Conservation (phyloP, 2,888 invertebrate species). For the Desoria tigrina region DNA sequence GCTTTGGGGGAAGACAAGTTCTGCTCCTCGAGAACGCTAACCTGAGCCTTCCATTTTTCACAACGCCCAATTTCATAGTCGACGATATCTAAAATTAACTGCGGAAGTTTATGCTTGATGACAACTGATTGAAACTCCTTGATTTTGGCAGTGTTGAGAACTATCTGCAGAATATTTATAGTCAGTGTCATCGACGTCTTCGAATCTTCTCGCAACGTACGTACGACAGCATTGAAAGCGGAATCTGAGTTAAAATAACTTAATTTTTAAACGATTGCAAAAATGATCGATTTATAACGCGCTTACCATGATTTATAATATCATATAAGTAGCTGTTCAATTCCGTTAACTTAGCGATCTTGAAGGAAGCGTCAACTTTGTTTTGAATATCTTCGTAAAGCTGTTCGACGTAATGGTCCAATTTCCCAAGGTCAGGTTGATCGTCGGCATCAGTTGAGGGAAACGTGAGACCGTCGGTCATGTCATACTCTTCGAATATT, state of each 20-base stretch:
- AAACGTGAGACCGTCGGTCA: not conserved
- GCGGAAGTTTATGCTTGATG: conserved; percentile 29
- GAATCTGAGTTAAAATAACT: conserved; percentile 22
- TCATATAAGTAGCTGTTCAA: conserved; percentile 24
- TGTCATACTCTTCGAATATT: conserved; percentile 39
- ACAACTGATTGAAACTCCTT: conserved; percentile 38
- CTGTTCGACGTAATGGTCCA: conserved; percentile 41
- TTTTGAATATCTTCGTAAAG: conserved; percentile 39
- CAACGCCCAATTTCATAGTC: conserved; percentile 36
- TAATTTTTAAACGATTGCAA: not conserved
- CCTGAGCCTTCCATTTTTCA: conserved; percentile 41
- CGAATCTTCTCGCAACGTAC: conserved; percentile 40
- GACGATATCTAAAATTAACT: conserved; percentile 29
- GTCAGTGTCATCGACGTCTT: conserved; percentile 30
- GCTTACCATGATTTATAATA: conserved; percentile 37
- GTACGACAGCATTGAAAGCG: conserved; percentile 40
- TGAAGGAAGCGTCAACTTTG: conserved; percentile 29
- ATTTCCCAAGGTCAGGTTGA: conserved; percentile 31
- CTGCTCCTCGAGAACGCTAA: conserved; percentile 26
- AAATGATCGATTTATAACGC: not conserved
- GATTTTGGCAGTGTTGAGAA: conserved; percentile 35
- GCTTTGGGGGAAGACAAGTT: not conserved
- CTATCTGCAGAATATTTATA: conserved; percentile 31
- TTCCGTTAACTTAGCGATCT: conserved; percentile 34
- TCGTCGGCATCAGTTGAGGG: not conserved